These are phyloP conservation scores for Aphelenchoides fujianensis DNA, from an alignment of 1,140 invertebrate species.

Conservation along the genomic window DNA sequence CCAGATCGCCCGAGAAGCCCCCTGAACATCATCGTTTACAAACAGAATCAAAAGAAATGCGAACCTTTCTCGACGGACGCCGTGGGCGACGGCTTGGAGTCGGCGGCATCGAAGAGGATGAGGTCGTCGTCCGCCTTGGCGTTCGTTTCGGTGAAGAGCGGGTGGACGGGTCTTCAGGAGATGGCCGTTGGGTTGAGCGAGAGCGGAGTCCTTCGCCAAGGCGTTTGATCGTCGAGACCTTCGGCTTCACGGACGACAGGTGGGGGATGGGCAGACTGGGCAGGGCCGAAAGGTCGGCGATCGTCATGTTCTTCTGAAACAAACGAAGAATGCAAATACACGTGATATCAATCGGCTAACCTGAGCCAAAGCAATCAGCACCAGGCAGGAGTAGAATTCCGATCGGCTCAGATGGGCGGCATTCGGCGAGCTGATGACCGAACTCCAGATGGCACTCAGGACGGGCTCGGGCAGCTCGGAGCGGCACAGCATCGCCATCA, in stretches of 20 bases:
- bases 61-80: background rate
- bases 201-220: slow-evolving; percentile 21
- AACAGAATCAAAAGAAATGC: background rate
- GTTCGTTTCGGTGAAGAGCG: slow-evolving; percentile 10
- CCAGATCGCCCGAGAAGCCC: background rate
- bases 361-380: slow-evolving; percentile 55
- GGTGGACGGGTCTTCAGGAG: slow-evolving; percentile 17
- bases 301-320: slow-evolving; percentile 43
- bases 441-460: slow-evolving; percentile 49
- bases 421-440: slow-evolving; percentile 45
- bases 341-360: slow-evolving; percentile 20
- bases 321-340: too few species aligned
- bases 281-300: slow-evolving; percentile 38
- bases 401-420: slow-evolving; percentile 52
- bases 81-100: background rate
- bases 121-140: slow-evolving; percentile 21
- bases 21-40: background rate
- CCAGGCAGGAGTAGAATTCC: slow-evolving; percentile 54
- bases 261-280: slow-evolving; percentile 41
- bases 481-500: slow-evolving; percentile 50
- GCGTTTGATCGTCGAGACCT: background rate
- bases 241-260: slow-evolving; percentile 33
- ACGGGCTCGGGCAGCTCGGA: slow-evolving; percentile 36
- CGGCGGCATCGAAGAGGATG: background rate
- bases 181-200: slow-evolving; percentile 24